These are phyloP conservation scores for Fulmarus glacialis DNA, from an alignment of 2,113 vertebrate genomes.

Conservation along the genomic window DNA sequence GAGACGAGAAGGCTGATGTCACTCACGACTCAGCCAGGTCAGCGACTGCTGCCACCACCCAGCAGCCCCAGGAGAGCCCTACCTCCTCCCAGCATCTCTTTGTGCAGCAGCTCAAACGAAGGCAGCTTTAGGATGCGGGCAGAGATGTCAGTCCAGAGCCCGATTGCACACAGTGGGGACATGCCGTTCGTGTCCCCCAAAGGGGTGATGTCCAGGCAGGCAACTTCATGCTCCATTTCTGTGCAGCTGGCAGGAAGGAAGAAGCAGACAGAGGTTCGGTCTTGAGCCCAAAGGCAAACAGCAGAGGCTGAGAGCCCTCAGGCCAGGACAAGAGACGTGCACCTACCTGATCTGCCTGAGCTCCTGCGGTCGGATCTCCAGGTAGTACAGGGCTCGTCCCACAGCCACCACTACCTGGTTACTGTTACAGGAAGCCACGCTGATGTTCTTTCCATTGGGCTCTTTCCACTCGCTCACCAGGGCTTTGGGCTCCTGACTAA, in stretches of 20 bases:
- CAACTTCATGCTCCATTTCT: slow-evolving; percentile 98
- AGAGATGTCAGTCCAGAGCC: slow-evolving; percentile 98
- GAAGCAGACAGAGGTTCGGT: not conserved
- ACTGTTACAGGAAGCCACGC: slow-evolving; percentile 95
- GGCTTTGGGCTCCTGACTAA: slow-evolving; percentile 93
- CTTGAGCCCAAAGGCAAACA: not conserved
- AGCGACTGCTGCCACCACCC: not conserved
- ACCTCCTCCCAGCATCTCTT: slow-evolving; percentile 99
- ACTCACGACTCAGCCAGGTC: rapidly evolving
- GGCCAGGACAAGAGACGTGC: rapidly evolving
- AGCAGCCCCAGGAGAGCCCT: not conserved
- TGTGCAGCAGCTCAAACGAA: slow-evolving; percentile 93
- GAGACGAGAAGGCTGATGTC: not conserved
- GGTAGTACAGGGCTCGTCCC: slow-evolving; percentile 92
- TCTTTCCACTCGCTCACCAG: slow-evolving; percentile 97
- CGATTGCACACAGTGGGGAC: slow-evolving; percentile 94
- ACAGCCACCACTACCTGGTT: slow-evolving; percentile 96
- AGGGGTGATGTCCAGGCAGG: slow-evolving; percentile 97
- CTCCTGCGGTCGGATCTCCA: slow-evolving; percentile 93
- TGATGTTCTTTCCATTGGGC: slow-evolving; percentile 95
- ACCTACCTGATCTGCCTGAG: slow-evolving; percentile 94
- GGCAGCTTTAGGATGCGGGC: slow-evolving; percentile 94
- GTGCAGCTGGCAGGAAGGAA: slow-evolving; percentile 79
- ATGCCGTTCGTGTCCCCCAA: slow-evolving; percentile 85
- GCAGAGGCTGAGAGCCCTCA: not conserved